Base-by-base conservation (phyloP, 2,113 vertebrate genomes). In the Eretmochelys imbricata region DNA sequence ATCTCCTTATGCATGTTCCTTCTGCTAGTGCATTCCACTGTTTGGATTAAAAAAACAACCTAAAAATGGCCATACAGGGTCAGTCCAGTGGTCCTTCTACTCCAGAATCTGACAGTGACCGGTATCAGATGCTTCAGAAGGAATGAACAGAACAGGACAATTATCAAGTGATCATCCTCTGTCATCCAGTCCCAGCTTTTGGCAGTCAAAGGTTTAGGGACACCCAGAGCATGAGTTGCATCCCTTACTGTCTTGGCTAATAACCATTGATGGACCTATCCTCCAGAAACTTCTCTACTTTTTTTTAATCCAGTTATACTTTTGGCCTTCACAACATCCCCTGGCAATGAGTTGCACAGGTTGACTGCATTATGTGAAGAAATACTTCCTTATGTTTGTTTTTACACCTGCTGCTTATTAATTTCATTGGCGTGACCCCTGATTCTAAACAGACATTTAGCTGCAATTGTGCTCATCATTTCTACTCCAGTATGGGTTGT, bases 401-500 rank as follows among this genome's bases (percentile, higher is more conserved):
- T 59, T 72, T 72, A 72, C 17, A 72, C 19, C 35, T 72, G 35
- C 65, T 72, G 35, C n/a, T n/a, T 72, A 38, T 35, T 72, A 38
- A 72, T 22, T 72, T 72, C 16, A 72, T 20, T 38, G 19, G n/a
- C 10, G n/a, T 38, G 31, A 69, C 35, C 65, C 19, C 65, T 38
- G 65, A 35, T 72, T 72, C 19, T 72, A 72, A 72, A 72, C 16
- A n/a, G 62, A 38, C n/a, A 38, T 72, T 20, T 10, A 72, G 27
- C 9, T 22, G 80, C 38, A 9, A 14, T 54, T 69, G 13, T 0
- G n/a, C 59, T 3, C 1, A 1, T 0, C 2, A 59, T 80, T 78
- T 57, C 93, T 48, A 49, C 84, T 83, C 57, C 0, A 0, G 29
- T 55, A 81, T 78, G 84, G 89, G 86, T 50, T 5, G n/a, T 20